Percentiles rank a stretch among this genome's conserved stretches.
Conservation (phyloP, 2,888 invertebrate genomes). For the Pegoplata infirma region DNA sequence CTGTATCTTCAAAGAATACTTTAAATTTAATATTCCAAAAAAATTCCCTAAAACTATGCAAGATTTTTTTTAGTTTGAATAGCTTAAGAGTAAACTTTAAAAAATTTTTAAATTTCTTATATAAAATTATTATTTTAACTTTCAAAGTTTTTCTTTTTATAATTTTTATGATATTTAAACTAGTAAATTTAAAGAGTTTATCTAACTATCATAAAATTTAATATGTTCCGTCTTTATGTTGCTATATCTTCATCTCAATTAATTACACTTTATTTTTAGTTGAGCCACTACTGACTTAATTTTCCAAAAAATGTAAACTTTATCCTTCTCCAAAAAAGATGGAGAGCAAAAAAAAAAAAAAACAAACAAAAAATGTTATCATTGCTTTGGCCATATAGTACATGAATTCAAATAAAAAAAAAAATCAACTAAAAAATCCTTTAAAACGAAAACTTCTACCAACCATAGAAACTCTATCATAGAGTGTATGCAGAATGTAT, state of each 20-base stretch:
- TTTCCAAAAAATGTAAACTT: conserved; percentile 48
- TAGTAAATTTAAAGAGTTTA: too few relatives aligned
- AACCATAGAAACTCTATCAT: too few relatives aligned
- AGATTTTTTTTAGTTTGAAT: too few relatives aligned
- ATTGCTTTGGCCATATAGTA: neutral
- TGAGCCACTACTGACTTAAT: conserved; percentile 57
- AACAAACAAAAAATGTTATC: conserved; percentile 15
- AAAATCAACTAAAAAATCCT: conserved; percentile 4
- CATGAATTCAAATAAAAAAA: conserved; percentile 17
- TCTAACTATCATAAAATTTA: neutral
- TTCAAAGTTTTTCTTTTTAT: too few relatives aligned
- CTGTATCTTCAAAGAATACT: too few relatives aligned
- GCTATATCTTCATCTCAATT: conserved; percentile 20
- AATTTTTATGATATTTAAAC: too few relatives aligned
- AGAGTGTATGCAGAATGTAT: neutral
- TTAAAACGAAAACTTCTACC: conserved; percentile 19
- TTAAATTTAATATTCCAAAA: too few relatives aligned
- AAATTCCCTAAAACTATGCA: too few relatives aligned
- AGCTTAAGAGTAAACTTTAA: too few relatives aligned
- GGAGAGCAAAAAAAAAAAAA: conserved; percentile 14
- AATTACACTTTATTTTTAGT: conserved; percentile 41
- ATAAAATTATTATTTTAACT: too few relatives aligned
- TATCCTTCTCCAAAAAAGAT: conserved; percentile 32
- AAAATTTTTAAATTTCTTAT: too few relatives aligned
- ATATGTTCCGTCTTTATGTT: neutral